Evolutionary conservation across 2,113 vertebrate genomes (phyloP), one percentile per base, ranked within the genome.

Genomic region (Oryzias curvinotus): DNA sequence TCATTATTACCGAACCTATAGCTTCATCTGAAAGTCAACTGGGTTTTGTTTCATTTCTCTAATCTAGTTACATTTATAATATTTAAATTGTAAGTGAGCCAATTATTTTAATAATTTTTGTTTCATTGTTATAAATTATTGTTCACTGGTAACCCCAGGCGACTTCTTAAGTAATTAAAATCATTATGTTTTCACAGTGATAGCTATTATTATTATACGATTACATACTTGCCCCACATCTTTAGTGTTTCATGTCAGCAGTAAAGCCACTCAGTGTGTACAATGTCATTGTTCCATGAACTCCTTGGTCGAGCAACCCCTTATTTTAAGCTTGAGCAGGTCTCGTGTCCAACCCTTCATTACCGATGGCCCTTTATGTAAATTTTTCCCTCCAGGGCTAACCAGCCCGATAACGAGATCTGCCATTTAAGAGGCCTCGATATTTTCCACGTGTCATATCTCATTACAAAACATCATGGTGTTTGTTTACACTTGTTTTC

Each of bases 341-440:
- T 71, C 67, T 68, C 52, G 65, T 62, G 68, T 82, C 75, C 49
- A 42, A 36, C 14, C 51, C 21, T 52, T 82, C 62, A 65, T 83
- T 83, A 82, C 80, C 68, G 65, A 82, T 74, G 72, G 54, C 73
- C 77, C 64, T 52, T 90, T 87, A 85, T 81, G 62, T 67, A 67
- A 71, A 57, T 62, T 26, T 68, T 68, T 68, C 77, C 73, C 80
- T 83, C 69, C 18, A 56, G 67, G 59, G 62, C 55, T 42, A 69
- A 68, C 58, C 41, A 48, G 46, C 18, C 50, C 36, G 72, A 77
- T 88, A 87, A 87, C 64, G 52, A 88, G 80, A 50, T 48, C 75
- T 77, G 80, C 82, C 83, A 80, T 90, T 86, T 82, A 73, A 89
- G 85, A 91, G 81, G 84, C 80, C 73, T 82, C 73, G 25, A 56